Conservation (phyloP, 2,113 vertebrate species). For the Emydocephalus ijimae region DNA sequence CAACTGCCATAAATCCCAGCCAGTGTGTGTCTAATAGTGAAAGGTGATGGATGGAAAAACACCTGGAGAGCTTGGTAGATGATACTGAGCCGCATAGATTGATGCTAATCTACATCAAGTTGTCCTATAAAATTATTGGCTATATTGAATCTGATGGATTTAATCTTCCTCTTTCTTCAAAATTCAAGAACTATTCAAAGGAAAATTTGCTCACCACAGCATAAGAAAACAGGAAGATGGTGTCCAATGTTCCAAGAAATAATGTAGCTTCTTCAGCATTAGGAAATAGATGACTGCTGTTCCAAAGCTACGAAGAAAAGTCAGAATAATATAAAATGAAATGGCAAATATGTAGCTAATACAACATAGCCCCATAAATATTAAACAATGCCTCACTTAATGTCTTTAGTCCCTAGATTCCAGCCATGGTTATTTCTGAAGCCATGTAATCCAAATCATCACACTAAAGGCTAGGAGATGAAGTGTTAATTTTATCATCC, state of each 20-base stretch:
- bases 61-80: background rate
- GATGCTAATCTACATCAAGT: background rate
- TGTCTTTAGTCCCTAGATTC: background rate
- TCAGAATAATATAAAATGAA: slow-evolving; percentile 4
- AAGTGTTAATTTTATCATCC: background rate
- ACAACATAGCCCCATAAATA: background rate
- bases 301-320: slow-evolving; percentile 79
- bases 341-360: background rate
- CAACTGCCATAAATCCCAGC: background rate
- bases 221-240: slow-evolving; percentile 94
- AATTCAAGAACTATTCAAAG: background rate
- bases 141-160: background rate
- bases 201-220: slow-evolving; percentile 83
- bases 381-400: background rate
- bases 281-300: slow-evolving; percentile 79
- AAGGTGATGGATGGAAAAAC: background rate
- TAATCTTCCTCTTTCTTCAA: background rate
- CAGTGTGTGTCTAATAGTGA: background rate
- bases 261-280: slow-evolving; percentile 81
- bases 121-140: background rate
- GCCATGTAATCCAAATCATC: background rate
- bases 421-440: background rate
- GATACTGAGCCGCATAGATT: background rate
- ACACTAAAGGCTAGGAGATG: background rate
- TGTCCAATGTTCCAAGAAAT: slow-evolving; percentile 88